Evolutionary conservation across 2,797 vertebrate genomes (phyloP), one percentile per base, ranked within the genome.

Genomic region (Lepilemur ruficaudatus): DNA sequence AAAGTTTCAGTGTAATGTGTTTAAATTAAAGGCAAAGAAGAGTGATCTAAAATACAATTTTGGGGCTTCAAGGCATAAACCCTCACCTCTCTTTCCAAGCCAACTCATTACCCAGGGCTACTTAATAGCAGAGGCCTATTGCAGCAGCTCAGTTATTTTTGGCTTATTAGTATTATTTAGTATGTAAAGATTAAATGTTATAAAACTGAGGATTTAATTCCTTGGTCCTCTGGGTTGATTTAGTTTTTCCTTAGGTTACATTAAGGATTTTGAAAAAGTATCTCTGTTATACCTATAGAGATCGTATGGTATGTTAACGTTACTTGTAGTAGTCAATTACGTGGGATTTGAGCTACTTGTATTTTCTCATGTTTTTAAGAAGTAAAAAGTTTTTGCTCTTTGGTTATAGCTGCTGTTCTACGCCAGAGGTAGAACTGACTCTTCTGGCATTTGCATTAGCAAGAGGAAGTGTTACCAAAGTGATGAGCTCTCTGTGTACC

Each of bases 361-460:
- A 9, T 97, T 95, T 95, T 89, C 50, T 73, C 70, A 23, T 38
- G 5, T 55, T 94, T n/a, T 94, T 75, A 82, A 70, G 46, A 95
- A 94, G 57, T 93, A 4, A 94, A 93, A 57, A 28, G 2, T 43
- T 35, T 46, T 70, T 59, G 46, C 13, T 94, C 69, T 94, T 90
- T 86, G 30, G 48, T 75, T 94, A 4, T 93, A 99, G 99, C 92
- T 99, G 99, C 97, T 99, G 99, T 97, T 99, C 99, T 95, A 99
- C 99, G 96, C 99, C 99, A 48, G 99, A 99, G 80, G 99, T 99
- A 28, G 99, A 99, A 95, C 97, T 99, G 97, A 99, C 99, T 14
- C 99, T 99, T 72, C 97, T 99, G 98, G 99, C 99, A 43, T 99
- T 99, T 76, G 99, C 99, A 91, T 98, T 99, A 97, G 99, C 99